Conservation (phyloP, 2,113 vertebrate species). For the Mixornis gularis region DNA sequence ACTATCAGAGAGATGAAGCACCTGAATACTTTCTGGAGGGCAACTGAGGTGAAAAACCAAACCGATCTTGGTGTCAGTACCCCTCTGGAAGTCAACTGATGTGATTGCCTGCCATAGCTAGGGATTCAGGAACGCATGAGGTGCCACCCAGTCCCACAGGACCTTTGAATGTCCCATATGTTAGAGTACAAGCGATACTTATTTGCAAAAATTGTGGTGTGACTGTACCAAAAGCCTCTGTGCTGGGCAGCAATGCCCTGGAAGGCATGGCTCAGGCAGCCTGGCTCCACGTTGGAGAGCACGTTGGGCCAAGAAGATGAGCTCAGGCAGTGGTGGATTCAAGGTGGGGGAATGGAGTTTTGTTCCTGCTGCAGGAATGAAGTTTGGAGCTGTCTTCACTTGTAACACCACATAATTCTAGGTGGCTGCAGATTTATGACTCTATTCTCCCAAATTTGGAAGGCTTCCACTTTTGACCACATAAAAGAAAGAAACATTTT, state of each 20-base stretch:
- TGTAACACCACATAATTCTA: slow-evolving; percentile 52
- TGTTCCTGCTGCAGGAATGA: neutral
- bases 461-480: slow-evolving; percentile 38
- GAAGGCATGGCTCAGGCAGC: neutral
- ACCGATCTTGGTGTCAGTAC: accelerated
- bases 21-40: neutral
- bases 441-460: slow-evolving; percentile 29
- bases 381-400: slow-evolving; percentile 46
- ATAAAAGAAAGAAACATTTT: slow-evolving; percentile 35
- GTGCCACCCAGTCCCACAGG: neutral
- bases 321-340: neutral
- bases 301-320: neutral
- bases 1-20: neutral
- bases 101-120: neutral
- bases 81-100: neutral
- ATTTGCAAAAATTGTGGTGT: neutral
- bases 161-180: neutral
- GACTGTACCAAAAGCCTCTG: neutral
- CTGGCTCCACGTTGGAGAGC: accelerated
- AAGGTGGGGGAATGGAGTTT: neutral
- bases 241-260: neutral
- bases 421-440: slow-evolving; percentile 48
- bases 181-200: neutral
- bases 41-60: neutral
- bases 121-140: accelerated